phyloP scores from a whole-genome alignment of 2,888 invertebrate genomes.

The Metallyticus violacea region DNA sequence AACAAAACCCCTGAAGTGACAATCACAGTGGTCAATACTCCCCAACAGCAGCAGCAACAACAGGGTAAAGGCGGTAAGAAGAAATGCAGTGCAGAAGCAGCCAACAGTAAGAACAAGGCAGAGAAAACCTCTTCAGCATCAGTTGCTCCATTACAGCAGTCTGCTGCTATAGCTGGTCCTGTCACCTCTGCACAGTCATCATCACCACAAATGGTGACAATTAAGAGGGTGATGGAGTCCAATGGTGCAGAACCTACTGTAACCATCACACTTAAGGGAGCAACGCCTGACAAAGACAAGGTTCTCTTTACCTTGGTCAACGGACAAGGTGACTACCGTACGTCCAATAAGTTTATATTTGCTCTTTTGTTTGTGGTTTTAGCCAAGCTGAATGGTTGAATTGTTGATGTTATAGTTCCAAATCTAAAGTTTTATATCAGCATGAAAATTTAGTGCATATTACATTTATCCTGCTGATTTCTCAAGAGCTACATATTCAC shows the following conservation, averaged over 20 bases:
- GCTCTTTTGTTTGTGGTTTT: not conserved
- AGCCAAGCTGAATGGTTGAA: not conserved
- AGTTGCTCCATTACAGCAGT: conserved; percentile 45
- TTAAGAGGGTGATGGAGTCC: conserved; percentile 65
- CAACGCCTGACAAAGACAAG: conserved; percentile 70
- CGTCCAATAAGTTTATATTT: conserved; percentile 10
- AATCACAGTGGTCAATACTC: conserved; percentile 49
- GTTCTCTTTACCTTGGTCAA: conserved; percentile 64
- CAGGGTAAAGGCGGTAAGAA: not conserved
- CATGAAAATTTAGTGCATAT: not conserved
- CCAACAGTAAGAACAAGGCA: conserved; percentile 29
- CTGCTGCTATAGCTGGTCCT: conserved; percentile 35
- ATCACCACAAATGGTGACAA: conserved; percentile 62
- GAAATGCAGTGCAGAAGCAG: not conserved
- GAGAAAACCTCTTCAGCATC: conserved; percentile 40
- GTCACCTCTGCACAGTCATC: conserved; percentile 27
- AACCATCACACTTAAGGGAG: conserved; percentile 72
- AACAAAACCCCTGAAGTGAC: conserved; percentile 47
- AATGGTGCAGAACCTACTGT: conserved; percentile 67
- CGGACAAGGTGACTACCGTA: conserved; percentile 44
- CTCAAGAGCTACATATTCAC: too few relatives aligned
- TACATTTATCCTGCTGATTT: not conserved
- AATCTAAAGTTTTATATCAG: not conserved
- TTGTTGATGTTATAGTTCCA: not conserved
- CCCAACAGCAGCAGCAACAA: conserved; percentile 40